Base-by-base conservation (phyloP, 1,140 invertebrate species). In the Papilio aristodemus region DNA sequence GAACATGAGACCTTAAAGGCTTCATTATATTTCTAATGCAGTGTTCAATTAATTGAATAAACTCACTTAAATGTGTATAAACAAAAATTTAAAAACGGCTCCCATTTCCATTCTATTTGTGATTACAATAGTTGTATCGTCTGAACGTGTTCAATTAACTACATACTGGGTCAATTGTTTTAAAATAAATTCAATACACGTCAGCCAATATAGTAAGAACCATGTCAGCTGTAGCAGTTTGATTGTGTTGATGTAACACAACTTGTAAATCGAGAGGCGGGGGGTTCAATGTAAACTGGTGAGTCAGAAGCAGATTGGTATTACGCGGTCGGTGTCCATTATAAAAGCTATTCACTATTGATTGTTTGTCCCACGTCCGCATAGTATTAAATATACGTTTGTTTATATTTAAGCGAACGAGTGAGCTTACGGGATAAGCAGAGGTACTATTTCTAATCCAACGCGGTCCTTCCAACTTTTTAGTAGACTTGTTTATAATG, bases 311-410 rank as follows among this genome's bases (percentile, higher is more conserved):
- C 19, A 54, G 2, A 32, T 10, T 25, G 43, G 17, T 46, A 22
- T 54, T 54, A 54, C 46, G 46, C 46, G 46, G 19, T 54, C 19
- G 46, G 19, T 54, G 19, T 54, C 46, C 46, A 54, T 54, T 54
- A 54, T 54, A 10, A 10, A 4, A 54, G 46, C 19, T 22, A 54
- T 25, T 54, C 46, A 25, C 8, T 54, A 54, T 22, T 54, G 46
- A 25, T 54, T 13, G 46, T 25, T 25, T 2, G 11, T 13, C 22
- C 9, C 22, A 22, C 9, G 19, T 54, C 41, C 19, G 9, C 7
- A 8, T 22, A 3, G 14, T 14, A 8, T 25, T 1, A 19, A 54
- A 54, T 25, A 50, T 25, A n/a, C n/a, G n/a, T n/a, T n/a, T n/a
- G n/a, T n/a, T n/a, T n/a, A n/a, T n/a, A n/a, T n/a, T n/a, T n/a